These are phyloP conservation scores for Conomelus anceps DNA, from an alignment of 2,888 invertebrate genomes.

Conservation along the genomic window DNA sequence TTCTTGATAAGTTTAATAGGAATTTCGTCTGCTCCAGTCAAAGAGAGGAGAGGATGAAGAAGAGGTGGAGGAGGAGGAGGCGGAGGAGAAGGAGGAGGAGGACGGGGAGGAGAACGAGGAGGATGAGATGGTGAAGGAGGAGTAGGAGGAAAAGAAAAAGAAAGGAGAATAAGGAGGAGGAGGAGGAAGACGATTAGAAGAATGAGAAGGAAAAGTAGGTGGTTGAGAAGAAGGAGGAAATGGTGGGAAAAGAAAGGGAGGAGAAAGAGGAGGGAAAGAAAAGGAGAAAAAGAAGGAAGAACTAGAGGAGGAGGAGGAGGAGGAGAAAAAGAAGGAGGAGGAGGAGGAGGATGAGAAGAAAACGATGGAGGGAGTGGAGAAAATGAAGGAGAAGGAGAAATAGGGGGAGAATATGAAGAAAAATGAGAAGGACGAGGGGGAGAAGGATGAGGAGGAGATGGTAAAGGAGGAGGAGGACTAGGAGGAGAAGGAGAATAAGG, in stretches of 20 bases:
- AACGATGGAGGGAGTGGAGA: not conserved
- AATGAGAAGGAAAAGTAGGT: too few relatives aligned
- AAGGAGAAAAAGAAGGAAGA: not conserved
- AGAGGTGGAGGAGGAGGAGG: not conserved
- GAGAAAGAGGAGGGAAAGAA: not conserved
- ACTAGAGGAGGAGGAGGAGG: not conserved
- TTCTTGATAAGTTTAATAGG: too few relatives aligned
- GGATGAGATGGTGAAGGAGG: not conserved
- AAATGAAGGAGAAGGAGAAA: not conserved
- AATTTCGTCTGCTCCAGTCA: too few relatives aligned
- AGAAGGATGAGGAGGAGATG: not conserved
- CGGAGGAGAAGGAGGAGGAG: not conserved
- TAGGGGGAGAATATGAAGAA: too few relatives aligned
- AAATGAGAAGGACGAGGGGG: too few relatives aligned
- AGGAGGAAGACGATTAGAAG: too few relatives aligned
- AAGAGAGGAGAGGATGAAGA: not conserved
- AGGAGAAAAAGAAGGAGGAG: not conserved
- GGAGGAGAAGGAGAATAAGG: not conserved
- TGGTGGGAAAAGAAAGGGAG: too few relatives aligned
- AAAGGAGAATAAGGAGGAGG: not conserved
- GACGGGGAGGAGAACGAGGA: not conserved
- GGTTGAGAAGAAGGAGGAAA: too few relatives aligned
- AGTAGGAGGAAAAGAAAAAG: not conserved
- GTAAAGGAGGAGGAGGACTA: too few relatives aligned
- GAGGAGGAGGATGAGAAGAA: not conserved